Evolutionary conservation across 1,140 invertebrate species (phyloP), one percentile per base, ranked within the genome.

Genomic region (Drosophila bifasciata): DNA sequence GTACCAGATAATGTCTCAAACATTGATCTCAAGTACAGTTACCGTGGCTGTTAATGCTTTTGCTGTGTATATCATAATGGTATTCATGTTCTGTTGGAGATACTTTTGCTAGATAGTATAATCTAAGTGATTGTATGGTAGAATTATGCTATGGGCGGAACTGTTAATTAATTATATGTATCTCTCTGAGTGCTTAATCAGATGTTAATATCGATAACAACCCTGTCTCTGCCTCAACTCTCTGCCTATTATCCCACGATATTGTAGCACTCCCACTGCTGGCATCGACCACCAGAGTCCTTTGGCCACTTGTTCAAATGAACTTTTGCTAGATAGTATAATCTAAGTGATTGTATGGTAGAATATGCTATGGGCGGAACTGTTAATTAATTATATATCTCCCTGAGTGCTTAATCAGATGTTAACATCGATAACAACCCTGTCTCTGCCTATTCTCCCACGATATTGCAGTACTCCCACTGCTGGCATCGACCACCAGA

Each of bases 21-120:
- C 57, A 45, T 43, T 55, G 19, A 40, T 50, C 25, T n/a, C 9
- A 17, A 46, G 44, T 73, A 73, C 70, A 63, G 70, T 73, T 71
- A 11, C 56, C 25, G 66, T 23, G 32, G 28, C 40, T 44, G 48
- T 44, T 36, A 21, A 64, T 13, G 25, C 59, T 5, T 66, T 51
- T 63, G 5, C 23, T 13, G 9, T 11, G 28, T 36, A 7, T 44
- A 32, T 46, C 6, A 11, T 15, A 16, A 7, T 5, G 5, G 41
- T 61, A 32, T 2, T 39, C 21, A 56, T 61, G 25, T 9, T 55
- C 6, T 9, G 13, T 8, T 28, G 1, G 7, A 1, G 25, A 21
- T 28, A 5, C 3, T 8, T 41, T 39, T n/a, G 9, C 32, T 36
- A 36, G 32, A 36, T 36, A n/a, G n/a, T n/a, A 36, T 36, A 36